Percentiles rank a stretch among this genome's conserved stretches.
These are phyloP conservation scores for Anagyrus pseudococci DNA, from an alignment of 2,888 invertebrate genomes.

Conservation along the genomic window DNA sequence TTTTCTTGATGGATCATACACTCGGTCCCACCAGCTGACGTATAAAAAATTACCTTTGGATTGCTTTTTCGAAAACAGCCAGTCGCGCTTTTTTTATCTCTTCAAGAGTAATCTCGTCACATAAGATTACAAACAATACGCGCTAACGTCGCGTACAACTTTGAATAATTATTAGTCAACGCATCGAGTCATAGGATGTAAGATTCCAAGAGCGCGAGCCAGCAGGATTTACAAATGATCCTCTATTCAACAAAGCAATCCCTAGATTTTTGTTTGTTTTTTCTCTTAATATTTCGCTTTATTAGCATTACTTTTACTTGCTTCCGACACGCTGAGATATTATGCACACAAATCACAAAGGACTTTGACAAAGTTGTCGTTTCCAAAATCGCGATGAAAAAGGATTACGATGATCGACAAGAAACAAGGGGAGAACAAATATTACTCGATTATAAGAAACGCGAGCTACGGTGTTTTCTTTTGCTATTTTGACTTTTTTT, in stretches of 20 bases:
- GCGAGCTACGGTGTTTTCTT: constrained; percentile 26
- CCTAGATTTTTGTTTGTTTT: constrained; percentile 36
- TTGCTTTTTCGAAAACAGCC: constrained; percentile 26
- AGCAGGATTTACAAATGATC: constrained; percentile 8
- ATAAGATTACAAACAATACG: neutral
- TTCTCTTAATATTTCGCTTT: constrained; percentile 12
- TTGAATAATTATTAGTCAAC: constrained; percentile 15
- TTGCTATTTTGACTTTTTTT: constrained; percentile 10
- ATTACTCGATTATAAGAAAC: constrained; percentile 36
- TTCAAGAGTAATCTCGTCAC: constrained; percentile 25
- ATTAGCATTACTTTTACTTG: constrained; percentile 23
- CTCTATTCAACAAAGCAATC: constrained; percentile 25
- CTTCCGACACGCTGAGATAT: constrained; percentile 37
- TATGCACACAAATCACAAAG: constrained; percentile 39
- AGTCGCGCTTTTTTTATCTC: constrained; percentile 30
- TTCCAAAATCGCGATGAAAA: constrained; percentile 18
- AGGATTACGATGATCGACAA: constrained; percentile 19
- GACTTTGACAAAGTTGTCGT: constrained; percentile 20
- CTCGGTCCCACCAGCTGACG: constrained; percentile 26
- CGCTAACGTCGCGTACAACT: neutral
- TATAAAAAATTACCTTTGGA: constrained; percentile 33
- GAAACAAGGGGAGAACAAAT: constrained; percentile 36
- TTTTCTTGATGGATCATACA: constrained; percentile 30
- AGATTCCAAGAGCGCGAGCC: constrained; percentile 29
- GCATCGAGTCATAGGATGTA: constrained; percentile 12